phyloP scores from a whole-genome alignment of 2,113 vertebrate species.

The Boulengerochromis microlepis region DNA sequence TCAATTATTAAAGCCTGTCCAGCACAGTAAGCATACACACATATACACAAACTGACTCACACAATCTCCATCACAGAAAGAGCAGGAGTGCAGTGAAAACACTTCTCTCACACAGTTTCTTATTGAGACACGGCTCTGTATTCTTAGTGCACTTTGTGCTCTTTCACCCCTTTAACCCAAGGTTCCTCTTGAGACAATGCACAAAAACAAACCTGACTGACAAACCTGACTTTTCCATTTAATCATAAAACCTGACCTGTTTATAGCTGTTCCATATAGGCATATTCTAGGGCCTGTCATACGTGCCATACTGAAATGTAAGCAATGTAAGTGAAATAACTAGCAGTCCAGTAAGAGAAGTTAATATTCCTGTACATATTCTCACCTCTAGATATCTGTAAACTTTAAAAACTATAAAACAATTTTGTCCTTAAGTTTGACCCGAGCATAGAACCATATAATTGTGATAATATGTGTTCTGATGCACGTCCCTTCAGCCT shows the following conservation, averaged over 20 bases:
- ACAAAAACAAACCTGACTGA: constrained; percentile 3
- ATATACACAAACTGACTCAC: background rate
- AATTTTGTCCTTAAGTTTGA: background rate
- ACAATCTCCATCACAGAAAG: background rate
- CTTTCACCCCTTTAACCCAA: background rate
- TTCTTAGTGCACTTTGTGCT: background rate
- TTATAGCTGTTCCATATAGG: background rate
- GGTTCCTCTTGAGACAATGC: background rate
- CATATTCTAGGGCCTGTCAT: background rate
- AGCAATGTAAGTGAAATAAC: background rate
- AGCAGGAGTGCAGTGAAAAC: background rate
- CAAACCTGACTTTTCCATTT: background rate
- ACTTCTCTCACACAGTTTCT: background rate
- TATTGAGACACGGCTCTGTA: background rate
- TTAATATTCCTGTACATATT: background rate
- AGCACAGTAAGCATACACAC: constrained; percentile 4
- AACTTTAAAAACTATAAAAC: background rate
- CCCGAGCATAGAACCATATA: background rate
- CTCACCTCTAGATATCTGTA: background rate
- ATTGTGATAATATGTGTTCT: background rate
- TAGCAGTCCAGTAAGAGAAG: background rate
- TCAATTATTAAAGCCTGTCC: constrained; percentile 56
- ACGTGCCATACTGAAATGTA: background rate
- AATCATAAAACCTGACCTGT: background rate
- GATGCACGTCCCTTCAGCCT: background rate